Evolutionary conservation across 1,140 invertebrate species (phyloP), one percentile per base, ranked within the genome.

Genomic region (Drosophila trapezifrons): DNA sequence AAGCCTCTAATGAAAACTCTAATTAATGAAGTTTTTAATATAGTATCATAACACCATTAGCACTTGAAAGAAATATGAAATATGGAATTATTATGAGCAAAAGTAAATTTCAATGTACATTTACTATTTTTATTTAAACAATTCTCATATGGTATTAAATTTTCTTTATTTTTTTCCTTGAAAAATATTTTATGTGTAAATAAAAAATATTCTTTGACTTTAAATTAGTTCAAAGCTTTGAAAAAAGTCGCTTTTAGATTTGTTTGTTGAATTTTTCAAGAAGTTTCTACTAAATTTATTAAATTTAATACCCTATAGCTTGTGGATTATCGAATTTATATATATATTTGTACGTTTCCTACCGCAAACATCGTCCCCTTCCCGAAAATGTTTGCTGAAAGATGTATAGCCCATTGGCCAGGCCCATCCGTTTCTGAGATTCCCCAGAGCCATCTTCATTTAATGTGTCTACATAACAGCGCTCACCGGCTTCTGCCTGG

Each of bases 381-480:
- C 3, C 6, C 3, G 29, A 45, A 69, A 66, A 27, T 43, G 49
- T n/a, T 51, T 18, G 32, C 32, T 54, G 9, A 69, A 45, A 69
- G 65, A 69, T 66, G 49, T 18, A 69, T 69, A 27, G 46, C 37
- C n/a, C n/a, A 43, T 54, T 54, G 20, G 62, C 29, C 22, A 32
- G 29, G 40, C 46, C 65, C 62, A 69, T 52, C 38, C 65, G 45
- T 43, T 69, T 66, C 46, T 66, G 65, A 43, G 65, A 65, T 66
- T 69, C 62, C 25, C 59, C 25, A 49, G 59, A 40, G 60, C 45
- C 60, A 65, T 65, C 65, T 69, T 49, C 59, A 76, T 69, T 69
- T 46, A 71, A 70, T 70, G 67, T 37, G 43, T 40, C 49, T 66
- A 66, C 63, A 70, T 56, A 71, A 71, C 59, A 72, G 65, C 43